phyloP scores from a whole-genome alignment of 2,888 invertebrate genomes.

The Macrophya annulata region DNA sequence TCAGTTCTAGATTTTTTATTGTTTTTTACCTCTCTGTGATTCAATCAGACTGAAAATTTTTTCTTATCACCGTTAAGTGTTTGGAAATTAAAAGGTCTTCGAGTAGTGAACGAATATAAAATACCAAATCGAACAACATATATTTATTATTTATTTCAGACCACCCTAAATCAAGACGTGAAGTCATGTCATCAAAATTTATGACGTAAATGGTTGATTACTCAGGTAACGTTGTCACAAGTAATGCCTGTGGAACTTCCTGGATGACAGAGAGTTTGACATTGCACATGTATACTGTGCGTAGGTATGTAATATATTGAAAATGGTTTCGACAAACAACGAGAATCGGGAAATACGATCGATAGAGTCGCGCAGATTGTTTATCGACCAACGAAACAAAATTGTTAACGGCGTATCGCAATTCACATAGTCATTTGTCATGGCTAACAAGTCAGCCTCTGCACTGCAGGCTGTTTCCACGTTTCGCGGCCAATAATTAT shows the following conservation, averaged over 20 bases:
- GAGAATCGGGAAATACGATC: neutral
- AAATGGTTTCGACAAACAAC: neutral
- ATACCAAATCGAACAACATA: conserved; percentile 2
- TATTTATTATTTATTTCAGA: neutral
- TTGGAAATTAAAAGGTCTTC: neutral
- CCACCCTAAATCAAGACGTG: neutral
- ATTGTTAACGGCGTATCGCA: conserved; percentile 46
- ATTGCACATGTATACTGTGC: neutral
- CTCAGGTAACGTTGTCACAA: conserved; percentile 8
- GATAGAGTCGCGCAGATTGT: conserved; percentile 43
- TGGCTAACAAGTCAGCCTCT: conserved; percentile 49
- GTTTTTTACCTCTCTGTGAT: neutral
- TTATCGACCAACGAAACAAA: conserved; percentile 50
- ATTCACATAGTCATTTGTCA: conserved; percentile 54
- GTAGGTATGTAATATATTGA: neutral
- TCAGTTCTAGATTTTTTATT: neutral
- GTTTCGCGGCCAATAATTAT: conserved; percentile 55
- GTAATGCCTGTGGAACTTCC: neutral
- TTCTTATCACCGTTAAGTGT: neutral
- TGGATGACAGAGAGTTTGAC: neutral
- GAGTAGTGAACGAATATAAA: neutral
- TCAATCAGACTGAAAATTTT: neutral
- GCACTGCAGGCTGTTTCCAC: conserved; percentile 52
- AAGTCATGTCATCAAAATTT: neutral
- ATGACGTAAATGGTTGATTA: neutral